Evolutionary conservation across 2,113 vertebrate species (phyloP).

Genomic region (Catharus fuscescens): DNA sequence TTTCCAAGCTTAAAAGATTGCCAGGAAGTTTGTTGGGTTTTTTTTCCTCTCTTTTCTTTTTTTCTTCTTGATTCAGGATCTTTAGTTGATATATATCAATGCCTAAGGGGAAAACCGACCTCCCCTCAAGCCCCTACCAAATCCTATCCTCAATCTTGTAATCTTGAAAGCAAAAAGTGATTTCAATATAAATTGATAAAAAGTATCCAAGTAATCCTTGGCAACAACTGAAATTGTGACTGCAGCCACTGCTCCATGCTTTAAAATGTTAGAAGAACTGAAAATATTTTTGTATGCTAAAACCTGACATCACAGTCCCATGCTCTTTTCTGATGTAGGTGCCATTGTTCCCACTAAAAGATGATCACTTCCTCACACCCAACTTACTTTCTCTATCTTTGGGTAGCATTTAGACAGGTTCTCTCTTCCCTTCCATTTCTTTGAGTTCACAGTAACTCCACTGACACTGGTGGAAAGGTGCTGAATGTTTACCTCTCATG

Average conservation of each 20-base stretch:
- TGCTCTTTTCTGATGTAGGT: background rate
- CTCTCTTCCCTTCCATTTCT: background rate
- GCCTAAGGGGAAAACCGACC: background rate
- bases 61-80: background rate
- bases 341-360: background rate
- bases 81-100: background rate
- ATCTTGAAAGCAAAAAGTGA: background rate
- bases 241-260: background rate
- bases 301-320: background rate
- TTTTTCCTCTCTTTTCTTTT: no score
- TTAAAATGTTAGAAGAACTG: background rate
- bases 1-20: background rate
- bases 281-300: background rate
- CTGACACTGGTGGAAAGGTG: background rate
- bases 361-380: background rate
- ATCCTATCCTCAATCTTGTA: background rate
- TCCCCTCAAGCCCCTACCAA: rapidly evolving
- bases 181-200: background rate
- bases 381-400: background rate
- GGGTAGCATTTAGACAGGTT: background rate
- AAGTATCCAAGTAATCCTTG: background rate
- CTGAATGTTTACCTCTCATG: background rate
- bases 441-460: background rate
- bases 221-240: background rate
- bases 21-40: background rate